Evolutionary conservation across 2,113 vertebrate genomes (phyloP), one percentile per base, ranked within the genome.

Genomic region (Lamprotornis superbus): DNA sequence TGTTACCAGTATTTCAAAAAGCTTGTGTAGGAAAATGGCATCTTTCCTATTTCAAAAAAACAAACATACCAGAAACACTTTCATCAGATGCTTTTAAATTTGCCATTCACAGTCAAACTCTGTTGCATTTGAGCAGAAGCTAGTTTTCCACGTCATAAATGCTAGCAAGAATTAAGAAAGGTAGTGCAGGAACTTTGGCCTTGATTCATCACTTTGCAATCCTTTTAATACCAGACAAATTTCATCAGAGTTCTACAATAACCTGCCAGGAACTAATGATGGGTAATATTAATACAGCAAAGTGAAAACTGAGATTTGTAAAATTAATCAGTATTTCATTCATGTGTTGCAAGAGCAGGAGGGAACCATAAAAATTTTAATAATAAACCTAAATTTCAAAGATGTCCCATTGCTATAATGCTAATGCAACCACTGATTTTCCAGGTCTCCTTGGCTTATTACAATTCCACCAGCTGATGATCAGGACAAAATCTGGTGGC

Each of bases 301-400:
- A 88, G 39, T 37, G 30, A 95, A 94, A 89, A 79, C 28, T 2
- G 6, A 18, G n/a, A 25, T 23, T 75, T 64, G 6, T 46, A 91
- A 89, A 93, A 92, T 83, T 67, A 73, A 71, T 87, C 64, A 74
- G 70, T 68, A 61, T 77, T 91, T 88, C 83, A 81, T 83, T 77
- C 60, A 81, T 93, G 33, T 59, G 74, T 71, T 94, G 76, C 82
- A 39, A 75, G 80, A 64, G 53, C 44, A 95, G 39, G 44, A 91
- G 28, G 31, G 47, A 96, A 64, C 33, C 37, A 89, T 80, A 52
- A 87, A 60, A 25, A 81, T 67, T 63, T 55, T 90, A 84, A 55
- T 65, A 92, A 87, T 46, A 87, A 82, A 8, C 28, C 63, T 91
- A 55, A 47, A 87, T 93, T 91, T 88, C 74, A 82, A 96, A 69